Percentiles rank a stretch among this genome's conserved stretches.
phyloP scores from a whole-genome alignment of 2,888 invertebrate species.

The Trichacis sp. region DNA sequence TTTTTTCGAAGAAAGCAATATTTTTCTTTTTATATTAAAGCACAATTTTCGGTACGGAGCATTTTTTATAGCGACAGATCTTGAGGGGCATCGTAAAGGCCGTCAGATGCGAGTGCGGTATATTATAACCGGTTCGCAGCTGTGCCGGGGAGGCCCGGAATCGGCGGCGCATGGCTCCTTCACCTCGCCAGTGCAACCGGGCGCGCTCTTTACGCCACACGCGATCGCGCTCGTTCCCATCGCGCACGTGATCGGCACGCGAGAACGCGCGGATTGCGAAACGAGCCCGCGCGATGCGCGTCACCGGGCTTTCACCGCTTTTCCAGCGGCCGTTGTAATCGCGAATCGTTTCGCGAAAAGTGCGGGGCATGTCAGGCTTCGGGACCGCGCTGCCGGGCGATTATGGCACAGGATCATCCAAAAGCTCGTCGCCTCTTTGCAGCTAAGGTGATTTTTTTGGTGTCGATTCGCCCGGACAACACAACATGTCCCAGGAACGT shows the following conservation, averaged over 20 bases:
- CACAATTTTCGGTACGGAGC: no score
- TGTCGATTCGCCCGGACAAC: not conserved
- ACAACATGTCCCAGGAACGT: no score
- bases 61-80: no score
- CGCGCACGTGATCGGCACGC: constrained; percentile 27
- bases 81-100: no score
- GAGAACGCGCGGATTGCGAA: not conserved
- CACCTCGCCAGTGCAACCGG: no score
- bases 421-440: constrained; percentile 58
- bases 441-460: constrained; percentile 57
- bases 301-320: not conserved
- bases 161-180: no score
- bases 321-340: not conserved
- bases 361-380: constrained; percentile 57
- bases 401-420: constrained; percentile 65
- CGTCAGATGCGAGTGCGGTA: constrained; percentile 22
- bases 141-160: constrained; percentile 55
- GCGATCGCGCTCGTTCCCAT: no score
- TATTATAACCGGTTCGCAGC: constrained; percentile 67
- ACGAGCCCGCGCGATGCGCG: constrained; percentile 8
- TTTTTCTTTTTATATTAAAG: no score
- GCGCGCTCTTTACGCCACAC: no score
- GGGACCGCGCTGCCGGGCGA: constrained; percentile 56
- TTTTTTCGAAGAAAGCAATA: no score
- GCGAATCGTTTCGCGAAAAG: constrained; percentile 42